Percentiles rank a stretch among this genome's conserved stretches.
Evolutionary conservation across 2,113 vertebrate genomes (phyloP).

Genomic region (Gymnarchus niloticus): DNA sequence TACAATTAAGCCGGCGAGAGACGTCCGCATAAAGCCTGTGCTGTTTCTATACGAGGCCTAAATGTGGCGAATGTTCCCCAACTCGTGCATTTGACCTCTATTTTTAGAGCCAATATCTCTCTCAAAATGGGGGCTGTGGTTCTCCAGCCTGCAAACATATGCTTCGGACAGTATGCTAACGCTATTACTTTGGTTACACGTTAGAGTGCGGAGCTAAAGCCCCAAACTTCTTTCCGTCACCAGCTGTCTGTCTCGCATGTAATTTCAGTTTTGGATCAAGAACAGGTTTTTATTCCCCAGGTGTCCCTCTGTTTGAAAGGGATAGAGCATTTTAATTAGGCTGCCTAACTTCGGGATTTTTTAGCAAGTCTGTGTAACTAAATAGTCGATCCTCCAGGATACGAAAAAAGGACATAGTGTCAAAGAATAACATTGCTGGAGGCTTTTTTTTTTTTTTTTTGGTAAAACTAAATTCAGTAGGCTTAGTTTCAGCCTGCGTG

Average conservation of each 20-base stretch:
- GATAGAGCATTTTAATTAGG: slow-evolving; percentile 56
- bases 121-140: slow-evolving; percentile 50
- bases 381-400: slow-evolving; percentile 44
- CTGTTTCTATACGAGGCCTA: background rate
- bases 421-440: slow-evolving; percentile 26
- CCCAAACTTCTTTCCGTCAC: slow-evolving; percentile 51
- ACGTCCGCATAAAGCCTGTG: background rate
- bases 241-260: slow-evolving; percentile 50
- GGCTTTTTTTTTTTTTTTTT: background rate
- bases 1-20: background rate
- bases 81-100: slow-evolving; percentile 28
- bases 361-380: slow-evolving; percentile 46
- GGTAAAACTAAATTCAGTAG: background rate
- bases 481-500: background rate
- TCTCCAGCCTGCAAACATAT: slow-evolving; percentile 51
- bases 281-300: slow-evolving; percentile 57
- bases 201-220: slow-evolving; percentile 43
- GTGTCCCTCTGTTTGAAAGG: slow-evolving; percentile 48
- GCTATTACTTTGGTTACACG: slow-evolving; percentile 58
- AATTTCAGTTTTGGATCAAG: slow-evolving; percentile 57
- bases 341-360: slow-evolving; percentile 35
- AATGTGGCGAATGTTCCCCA: background rate
- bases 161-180: slow-evolving; percentile 56
- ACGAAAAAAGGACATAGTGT: slow-evolving; percentile 39
- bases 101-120: slow-evolving; percentile 44